Conservation (phyloP, 2,113 vertebrate genomes). For the Mystacornis crossleyi region DNA sequence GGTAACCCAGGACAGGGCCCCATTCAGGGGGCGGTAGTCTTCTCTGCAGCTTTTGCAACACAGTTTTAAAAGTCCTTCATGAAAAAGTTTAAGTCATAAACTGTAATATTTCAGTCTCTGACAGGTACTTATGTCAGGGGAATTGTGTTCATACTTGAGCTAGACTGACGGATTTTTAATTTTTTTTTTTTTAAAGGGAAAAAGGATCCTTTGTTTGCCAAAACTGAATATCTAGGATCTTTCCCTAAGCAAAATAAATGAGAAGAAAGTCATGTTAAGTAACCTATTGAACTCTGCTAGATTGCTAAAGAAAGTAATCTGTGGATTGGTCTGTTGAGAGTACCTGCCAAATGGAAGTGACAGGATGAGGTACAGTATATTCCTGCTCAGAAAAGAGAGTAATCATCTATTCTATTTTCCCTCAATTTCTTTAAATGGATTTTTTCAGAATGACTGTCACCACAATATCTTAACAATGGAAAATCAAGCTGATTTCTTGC, state of each 20-base stretch:
- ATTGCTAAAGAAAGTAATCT: not conserved
- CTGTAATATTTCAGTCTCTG: no score
- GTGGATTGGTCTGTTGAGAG: not conserved
- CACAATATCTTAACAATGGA: not conserved
- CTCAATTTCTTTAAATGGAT: not conserved
- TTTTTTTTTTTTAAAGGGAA: not conserved
- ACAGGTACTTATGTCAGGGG: not conserved
- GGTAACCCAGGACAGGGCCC: no score
- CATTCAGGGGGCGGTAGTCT: no score
- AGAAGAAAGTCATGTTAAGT: not conserved
- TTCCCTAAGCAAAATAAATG: not conserved
- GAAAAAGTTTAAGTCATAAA: no score
- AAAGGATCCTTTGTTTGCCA: not conserved
- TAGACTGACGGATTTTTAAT: not conserved
- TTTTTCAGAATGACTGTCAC: not conserved
- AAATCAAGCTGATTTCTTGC: constrained; percentile 2
- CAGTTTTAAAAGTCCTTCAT: no score
- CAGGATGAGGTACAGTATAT: not conserved
- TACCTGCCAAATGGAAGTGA: not conserved
- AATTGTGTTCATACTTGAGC: not conserved
- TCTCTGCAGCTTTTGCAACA: no score
- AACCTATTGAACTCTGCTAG: not conserved
- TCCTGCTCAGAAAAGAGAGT: not conserved
- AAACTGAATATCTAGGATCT: not conserved
- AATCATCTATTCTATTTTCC: not conserved